phyloP scores from a whole-genome alignment of 2,888 invertebrate species.

The Suillia variegata region DNA sequence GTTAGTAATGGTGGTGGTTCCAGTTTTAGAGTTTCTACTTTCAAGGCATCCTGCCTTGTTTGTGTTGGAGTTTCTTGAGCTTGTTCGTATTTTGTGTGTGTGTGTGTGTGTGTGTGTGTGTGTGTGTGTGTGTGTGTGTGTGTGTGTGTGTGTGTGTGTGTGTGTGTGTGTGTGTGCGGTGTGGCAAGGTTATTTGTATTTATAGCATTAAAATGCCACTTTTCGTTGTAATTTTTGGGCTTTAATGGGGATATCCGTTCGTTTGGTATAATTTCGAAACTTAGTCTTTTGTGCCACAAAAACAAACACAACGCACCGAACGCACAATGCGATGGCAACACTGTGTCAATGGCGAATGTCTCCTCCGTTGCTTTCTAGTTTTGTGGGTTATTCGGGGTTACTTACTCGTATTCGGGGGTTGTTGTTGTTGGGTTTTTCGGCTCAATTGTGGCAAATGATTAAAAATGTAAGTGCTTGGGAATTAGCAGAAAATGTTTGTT shows the following conservation, averaged over 20 bases:
- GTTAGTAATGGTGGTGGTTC: too few relatives aligned
- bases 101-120: too few relatives aligned
- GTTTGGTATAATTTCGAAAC: not conserved
- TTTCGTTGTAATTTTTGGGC: not conserved
- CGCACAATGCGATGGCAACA: not conserved
- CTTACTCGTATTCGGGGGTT: not conserved
- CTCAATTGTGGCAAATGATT: not conserved
- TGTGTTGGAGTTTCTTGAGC: too few relatives aligned
- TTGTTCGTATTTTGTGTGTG: too few relatives aligned
- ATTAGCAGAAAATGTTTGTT: not conserved
- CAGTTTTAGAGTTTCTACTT: too few relatives aligned
- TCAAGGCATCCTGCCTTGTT: too few relatives aligned
- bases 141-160: not conserved
- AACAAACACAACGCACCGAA: not conserved
- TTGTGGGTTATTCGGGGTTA: not conserved
- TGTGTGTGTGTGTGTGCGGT: not conserved
- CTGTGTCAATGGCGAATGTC: not conserved
- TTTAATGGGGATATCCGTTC: conserved; percentile 4
- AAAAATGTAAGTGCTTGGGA: not conserved
- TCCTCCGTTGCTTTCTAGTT: not conserved
- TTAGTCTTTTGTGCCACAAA: not conserved
- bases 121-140: too few relatives aligned
- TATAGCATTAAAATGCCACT: conserved; percentile 1
- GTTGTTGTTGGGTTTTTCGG: not conserved
- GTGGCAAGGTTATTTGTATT: not conserved